Percentiles rank a stretch among this genome's conserved stretches.
Conservation (phyloP, 2,113 vertebrate species). For the Bubalus kerabau region DNA sequence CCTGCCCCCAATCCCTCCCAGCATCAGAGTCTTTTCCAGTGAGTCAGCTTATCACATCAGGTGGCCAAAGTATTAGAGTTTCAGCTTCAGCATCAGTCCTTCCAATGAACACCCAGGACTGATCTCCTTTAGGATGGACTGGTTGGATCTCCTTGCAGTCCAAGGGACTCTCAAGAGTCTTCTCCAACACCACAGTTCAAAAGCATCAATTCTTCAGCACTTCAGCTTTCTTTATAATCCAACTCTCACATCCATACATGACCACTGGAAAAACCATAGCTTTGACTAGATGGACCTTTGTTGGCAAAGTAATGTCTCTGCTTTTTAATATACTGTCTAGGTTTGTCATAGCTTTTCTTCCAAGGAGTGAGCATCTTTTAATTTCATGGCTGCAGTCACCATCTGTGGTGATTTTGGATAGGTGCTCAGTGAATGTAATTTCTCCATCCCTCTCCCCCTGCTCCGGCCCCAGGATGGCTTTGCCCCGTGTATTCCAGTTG, state of each 20-base stretch:
- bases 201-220: accelerated
- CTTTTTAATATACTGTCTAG: background rate
- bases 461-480: accelerated
- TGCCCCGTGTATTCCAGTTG: accelerated
- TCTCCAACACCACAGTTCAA: background rate
- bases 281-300: background rate
- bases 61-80: background rate
- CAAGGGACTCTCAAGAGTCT: background rate
- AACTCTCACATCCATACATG: background rate
- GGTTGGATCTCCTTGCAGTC: background rate
- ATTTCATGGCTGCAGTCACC: background rate
- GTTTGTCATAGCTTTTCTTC: background rate
- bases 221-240: background rate
- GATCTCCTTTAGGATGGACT: background rate
- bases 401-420: background rate
- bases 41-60: background rate
- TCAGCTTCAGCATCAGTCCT: background rate
- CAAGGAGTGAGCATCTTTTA: background rate
- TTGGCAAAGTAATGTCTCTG: background rate
- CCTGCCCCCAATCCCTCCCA: background rate
- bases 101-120: background rate
- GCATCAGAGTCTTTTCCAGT: background rate
- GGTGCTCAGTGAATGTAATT: background rate
- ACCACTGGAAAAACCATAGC: background rate
- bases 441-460: background rate